Conservation (phyloP, 2,797 vertebrate genomes). For the Rhodeus uyekii region DNA sequence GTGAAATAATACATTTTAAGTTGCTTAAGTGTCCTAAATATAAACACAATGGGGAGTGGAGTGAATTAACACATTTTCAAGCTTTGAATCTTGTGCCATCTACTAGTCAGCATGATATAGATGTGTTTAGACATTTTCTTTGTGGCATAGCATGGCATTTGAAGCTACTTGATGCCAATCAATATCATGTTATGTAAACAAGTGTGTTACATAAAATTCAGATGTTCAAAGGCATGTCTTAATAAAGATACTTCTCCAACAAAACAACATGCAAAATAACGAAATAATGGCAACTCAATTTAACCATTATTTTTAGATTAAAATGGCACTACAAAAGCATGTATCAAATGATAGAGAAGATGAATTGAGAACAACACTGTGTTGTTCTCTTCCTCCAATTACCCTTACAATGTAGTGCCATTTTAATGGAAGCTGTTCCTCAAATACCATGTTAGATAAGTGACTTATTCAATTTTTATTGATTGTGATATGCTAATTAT, state of each 20-base stretch:
- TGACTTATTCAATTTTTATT: no score
- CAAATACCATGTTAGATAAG: no score
- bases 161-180: background rate
- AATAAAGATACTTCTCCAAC: background rate
- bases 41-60: background rate
- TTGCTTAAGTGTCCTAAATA: background rate
- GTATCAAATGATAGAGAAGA: background rate
- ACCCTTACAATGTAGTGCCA: no score
- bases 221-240: background rate
- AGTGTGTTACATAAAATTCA: background rate
- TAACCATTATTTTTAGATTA: background rate
- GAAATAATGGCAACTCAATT: background rate
- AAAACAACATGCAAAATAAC: background rate
- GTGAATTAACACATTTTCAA: background rate
- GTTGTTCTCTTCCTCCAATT: no score
- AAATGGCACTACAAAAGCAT: no score
- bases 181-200: conserved; percentile 22
- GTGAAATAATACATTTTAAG: background rate
- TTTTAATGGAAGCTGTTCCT: no score
- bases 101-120: background rate
- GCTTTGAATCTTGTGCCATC: conserved; percentile 6
- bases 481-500: no score
- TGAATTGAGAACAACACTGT: no score
- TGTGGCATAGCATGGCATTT: background rate
- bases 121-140: background rate